These are phyloP conservation scores for Anoplopoma fimbria DNA, from an alignment of 2,113 vertebrate species.

Conservation along the genomic window DNA sequence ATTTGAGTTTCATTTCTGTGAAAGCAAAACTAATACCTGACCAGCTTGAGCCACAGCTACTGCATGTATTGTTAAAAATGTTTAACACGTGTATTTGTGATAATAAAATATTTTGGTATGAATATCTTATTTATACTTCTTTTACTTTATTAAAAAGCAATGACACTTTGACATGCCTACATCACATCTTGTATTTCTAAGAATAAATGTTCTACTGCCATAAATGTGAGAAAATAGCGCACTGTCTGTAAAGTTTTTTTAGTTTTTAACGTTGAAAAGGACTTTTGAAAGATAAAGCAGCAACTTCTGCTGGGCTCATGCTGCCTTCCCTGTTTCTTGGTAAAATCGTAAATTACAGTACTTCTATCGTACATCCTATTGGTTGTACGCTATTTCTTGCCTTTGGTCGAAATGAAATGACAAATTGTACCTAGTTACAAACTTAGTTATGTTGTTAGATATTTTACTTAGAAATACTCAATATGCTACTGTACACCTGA, in stretches of 20 bases:
- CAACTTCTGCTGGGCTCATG: neutral
- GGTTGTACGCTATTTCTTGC: neutral
- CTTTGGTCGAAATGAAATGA: neutral
- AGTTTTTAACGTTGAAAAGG: neutral
- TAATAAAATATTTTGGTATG: neutral
- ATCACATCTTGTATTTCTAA: neutral
- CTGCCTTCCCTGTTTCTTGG: neutral
- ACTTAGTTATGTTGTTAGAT: rapidly evolving
- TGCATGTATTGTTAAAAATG: neutral
- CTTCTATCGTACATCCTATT: neutral
- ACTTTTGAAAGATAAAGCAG: neutral
- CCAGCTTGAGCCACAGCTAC: neutral
- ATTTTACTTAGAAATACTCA: neutral
- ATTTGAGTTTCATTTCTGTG: slow-evolving; percentile 36
- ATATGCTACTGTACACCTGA: neutral
- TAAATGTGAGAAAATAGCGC: neutral
- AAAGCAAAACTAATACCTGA: slow-evolving; percentile 6
- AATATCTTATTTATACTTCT: neutral
- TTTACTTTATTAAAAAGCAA: neutral
- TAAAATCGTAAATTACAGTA: neutral
- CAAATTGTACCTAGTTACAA: neutral
- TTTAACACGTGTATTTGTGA: neutral
- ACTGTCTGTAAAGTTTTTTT: neutral
- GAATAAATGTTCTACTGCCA: neutral
- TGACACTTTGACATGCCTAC: neutral